Conservation (phyloP, 2,113 vertebrate species). For the Pseudopodoces humilis region DNA sequence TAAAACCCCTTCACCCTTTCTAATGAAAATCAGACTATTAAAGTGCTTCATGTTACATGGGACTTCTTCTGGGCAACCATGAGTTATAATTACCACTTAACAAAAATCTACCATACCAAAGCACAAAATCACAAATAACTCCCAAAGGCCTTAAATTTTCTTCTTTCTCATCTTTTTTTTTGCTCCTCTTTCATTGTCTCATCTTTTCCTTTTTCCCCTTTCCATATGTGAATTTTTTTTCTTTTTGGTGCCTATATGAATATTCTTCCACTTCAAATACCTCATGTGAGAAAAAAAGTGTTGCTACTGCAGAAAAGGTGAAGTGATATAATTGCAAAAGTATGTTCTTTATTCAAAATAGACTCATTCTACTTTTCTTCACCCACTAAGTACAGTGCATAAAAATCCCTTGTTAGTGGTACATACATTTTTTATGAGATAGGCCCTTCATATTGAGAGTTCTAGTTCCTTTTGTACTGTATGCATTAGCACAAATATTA, state of each 20-base stretch:
- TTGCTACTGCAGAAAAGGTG: neutral
- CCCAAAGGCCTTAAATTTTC: neutral
- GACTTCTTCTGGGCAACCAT: neutral
- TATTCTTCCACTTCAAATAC: neutral
- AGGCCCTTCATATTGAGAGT: conserved; percentile 47
- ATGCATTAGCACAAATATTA: conserved; percentile 71
- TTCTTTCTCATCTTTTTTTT: neutral
- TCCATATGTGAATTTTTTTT: neutral
- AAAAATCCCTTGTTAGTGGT: conserved; percentile 52
- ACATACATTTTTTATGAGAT: conserved; percentile 74
- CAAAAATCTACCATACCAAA: neutral
- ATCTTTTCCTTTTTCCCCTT: neutral
- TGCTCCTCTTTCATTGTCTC: neutral
- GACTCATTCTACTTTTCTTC: conserved; percentile 26
- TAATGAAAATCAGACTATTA: neutral
- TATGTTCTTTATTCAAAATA: conserved; percentile 28
- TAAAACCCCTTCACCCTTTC: neutral
- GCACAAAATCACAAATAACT: neutral
- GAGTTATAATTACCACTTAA: neutral
- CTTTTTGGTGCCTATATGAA: neutral
- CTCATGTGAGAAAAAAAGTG: neutral
- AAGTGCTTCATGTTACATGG: neutral
- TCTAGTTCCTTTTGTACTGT: conserved; percentile 51
- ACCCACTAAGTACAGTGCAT: neutral
- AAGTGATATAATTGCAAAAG: conserved; percentile 29